Conservation (phyloP, 2,888 invertebrate species). For the Tanytarsus gracilentus region DNA sequence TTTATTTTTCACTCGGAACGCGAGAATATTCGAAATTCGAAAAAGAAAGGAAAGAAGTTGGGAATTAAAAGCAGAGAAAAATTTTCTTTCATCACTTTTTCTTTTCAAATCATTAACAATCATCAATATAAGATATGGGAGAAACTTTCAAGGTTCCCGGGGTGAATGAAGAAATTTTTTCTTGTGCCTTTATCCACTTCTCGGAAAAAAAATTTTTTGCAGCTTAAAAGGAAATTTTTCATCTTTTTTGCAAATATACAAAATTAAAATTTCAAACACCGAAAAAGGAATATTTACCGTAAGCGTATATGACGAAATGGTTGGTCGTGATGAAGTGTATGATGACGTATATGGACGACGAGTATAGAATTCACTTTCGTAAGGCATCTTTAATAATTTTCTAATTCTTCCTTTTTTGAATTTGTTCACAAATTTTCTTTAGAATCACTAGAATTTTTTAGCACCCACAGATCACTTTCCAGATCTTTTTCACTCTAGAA, state of each 20-base stretch:
- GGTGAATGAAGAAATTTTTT: neutral
- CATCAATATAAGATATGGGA: neutral
- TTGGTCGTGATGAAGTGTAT: constrained; percentile 41
- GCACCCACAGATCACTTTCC: neutral
- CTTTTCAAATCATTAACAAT: neutral
- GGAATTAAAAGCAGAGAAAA: neutral
- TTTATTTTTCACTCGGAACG: constrained; percentile 1
- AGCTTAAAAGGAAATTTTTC: constrained; percentile 29
- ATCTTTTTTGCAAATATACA: constrained; percentile 3
- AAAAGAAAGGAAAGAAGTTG: neutral
- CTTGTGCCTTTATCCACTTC: neutral
- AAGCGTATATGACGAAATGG: constrained; percentile 61
- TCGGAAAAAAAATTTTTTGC: neutral
- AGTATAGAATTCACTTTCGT: constrained; percentile 87
- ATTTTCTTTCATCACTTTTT: constrained; percentile 10
- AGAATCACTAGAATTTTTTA: constrained; percentile 2
- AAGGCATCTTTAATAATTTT: constrained; percentile 60
- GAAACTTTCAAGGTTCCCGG: constrained; percentile 6
- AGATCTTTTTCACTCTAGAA: constrained; percentile 1
- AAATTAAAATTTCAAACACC: neutral
- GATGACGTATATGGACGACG: constrained; percentile 67
- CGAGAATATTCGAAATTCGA: neutral
- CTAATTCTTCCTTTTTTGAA: neutral
- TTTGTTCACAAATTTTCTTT: neutral
- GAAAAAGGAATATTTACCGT: constrained; percentile 57